A percentile compares a stretch with the other conserved stretches of the same genome.
Evolutionary conservation across 2,113 vertebrate species (phyloP).

Genomic region (Hemichromis elongatus): DNA sequence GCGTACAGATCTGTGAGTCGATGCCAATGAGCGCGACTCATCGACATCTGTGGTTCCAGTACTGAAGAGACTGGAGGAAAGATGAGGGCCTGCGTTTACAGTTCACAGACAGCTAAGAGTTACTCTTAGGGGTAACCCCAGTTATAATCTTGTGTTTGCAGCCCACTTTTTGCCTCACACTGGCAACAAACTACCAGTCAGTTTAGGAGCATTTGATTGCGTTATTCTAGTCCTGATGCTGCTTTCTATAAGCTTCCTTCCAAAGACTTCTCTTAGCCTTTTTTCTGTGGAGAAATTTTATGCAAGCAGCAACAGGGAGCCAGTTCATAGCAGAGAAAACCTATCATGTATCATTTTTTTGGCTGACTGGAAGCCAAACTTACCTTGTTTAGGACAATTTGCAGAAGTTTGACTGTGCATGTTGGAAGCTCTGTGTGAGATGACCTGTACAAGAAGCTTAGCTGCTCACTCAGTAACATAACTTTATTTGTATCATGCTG

Average conservation of each 20-base stretch:
- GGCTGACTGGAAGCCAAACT: not conserved
- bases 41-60: accelerated
- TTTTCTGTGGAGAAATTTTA: not conserved
- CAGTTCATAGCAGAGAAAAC: not conserved
- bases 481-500: not conserved
- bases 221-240: not conserved
- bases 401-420: not conserved
- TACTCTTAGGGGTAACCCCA: not conserved
- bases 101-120: not conserved
- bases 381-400: not conserved
- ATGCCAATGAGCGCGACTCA: not conserved
- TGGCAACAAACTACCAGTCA: not conserved
- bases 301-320: not conserved
- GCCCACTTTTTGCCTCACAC: not conserved
- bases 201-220: not conserved
- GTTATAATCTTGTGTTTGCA: not conserved
- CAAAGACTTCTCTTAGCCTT: not conserved
- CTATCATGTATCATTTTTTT: not conserved
- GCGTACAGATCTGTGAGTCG: accelerated
- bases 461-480: not conserved
- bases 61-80: not conserved
- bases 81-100: not conserved
- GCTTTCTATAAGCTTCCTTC: not conserved
- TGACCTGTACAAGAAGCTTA: not conserved
- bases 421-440: not conserved